Base-by-base conservation (phyloP, 1,140 invertebrate species). In the Conopomorpha cramerella region DNA sequence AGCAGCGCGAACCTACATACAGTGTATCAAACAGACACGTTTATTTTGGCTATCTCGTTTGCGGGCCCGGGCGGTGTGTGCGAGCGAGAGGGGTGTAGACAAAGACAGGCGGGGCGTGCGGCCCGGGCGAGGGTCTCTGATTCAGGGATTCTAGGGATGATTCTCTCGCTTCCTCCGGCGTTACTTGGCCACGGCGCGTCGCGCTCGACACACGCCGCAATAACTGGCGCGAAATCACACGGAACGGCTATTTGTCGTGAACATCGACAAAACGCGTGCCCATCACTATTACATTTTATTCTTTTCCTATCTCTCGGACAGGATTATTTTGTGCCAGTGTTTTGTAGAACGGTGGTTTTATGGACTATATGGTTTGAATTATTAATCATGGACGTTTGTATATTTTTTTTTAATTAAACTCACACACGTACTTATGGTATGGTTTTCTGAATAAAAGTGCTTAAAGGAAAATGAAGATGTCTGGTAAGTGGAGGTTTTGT, bases 61-160 rank as follows among this genome's bases (percentile, higher is more conserved):
- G 44, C 55, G 52, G 52, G 47, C 55, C 57, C 54, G 51, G 51
- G 54, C 51, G 41, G 31, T 19, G 34, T 35, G 66, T 52, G 66
- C 46, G 65, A 70, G 55, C 55, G 70, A 72, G 70, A 72, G 57
- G 67, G 66, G 62, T 68, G 62, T 57, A 46, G 49, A 58, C 58
- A 66, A 55, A 63, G 50, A 60, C 43, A 49, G 51, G 55, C 51
- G 58, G 60, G 59, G 55, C 35, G 51, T 40, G 57, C 46, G 49
- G 58, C 44, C 62, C 39, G 49, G 46, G 50, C 52, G 58, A 67
- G 64, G 64, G 66, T 65, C 66, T 62, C 44, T 53, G 65, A 68
- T 67, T 74, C 62, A 63, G 67, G n/a, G 67, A 74, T 72, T 59
- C 63, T 63, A 74, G 70, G 67, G 71, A 76, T 76, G 67, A 66